A percentile compares a stretch with the other conserved stretches of the same genome.
These are phyloP conservation scores for Aegithalos caudatus DNA, from an alignment of 2,113 vertebrate species.

Conservation along the genomic window DNA sequence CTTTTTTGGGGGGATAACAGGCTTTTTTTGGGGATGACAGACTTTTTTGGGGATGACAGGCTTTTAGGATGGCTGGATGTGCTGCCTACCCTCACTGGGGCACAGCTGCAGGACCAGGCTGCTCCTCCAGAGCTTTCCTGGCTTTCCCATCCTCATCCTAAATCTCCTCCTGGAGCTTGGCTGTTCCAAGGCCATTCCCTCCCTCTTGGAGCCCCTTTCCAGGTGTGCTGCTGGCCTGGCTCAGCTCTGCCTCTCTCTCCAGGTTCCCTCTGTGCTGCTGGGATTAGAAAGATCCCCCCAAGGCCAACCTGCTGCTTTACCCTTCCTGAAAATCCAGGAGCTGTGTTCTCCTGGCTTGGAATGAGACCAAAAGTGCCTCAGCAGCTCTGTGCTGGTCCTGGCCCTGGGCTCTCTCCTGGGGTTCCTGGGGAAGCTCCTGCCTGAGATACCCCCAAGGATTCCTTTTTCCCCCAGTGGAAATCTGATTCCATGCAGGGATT, in stretches of 20 bases:
- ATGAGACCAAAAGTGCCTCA: neutral
- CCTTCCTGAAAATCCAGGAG: neutral
- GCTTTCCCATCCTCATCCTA: neutral
- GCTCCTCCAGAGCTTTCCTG: neutral
- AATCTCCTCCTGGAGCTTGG: neutral
- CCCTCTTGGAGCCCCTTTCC: neutral
- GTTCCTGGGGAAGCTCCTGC: neutral
- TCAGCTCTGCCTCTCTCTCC: neutral
- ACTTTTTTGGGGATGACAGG: neutral
- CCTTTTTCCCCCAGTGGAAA: neutral
- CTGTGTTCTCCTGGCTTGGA: neutral
- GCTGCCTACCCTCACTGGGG: neutral
- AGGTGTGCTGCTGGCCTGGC: neutral
- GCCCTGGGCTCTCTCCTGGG: neutral
- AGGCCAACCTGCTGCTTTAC: neutral
- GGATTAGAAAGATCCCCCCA: neutral
- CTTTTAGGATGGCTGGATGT: neutral
- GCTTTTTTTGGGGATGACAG: too few relatives aligned
- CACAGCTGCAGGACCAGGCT: neutral
- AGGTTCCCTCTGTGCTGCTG: neutral
- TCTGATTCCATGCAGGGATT: neutral
- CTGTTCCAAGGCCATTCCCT: neutral
- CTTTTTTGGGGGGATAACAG: too few relatives aligned
- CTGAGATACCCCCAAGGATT: neutral
- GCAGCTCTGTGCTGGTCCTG: neutral